Conservation (phyloP, 2,797 vertebrate genomes). For the Cottoperca gobio region DNA sequence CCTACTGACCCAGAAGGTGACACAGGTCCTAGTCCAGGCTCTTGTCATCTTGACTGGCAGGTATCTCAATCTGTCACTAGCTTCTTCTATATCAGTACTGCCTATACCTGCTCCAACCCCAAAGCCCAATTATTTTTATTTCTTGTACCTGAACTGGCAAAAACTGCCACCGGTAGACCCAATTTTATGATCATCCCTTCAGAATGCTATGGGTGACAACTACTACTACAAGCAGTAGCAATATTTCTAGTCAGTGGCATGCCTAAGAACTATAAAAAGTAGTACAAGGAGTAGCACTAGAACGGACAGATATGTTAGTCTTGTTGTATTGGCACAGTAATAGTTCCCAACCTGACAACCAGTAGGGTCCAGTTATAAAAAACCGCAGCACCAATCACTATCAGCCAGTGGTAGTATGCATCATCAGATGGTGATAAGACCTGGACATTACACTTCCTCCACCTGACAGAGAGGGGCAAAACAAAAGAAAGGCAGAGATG, state of each 20-base stretch:
- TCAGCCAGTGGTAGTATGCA: slow-evolving; percentile 92
- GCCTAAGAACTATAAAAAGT: background rate
- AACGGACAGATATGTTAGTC: background rate
- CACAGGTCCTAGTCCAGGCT: no score
- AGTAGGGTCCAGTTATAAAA: slow-evolving; percentile 95
- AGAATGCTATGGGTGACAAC: no score
- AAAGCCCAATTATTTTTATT: no score
- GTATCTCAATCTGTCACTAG: no score
- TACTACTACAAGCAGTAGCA: no score
- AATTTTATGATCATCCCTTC: no score
- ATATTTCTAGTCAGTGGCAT: background rate
- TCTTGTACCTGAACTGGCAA: no score
- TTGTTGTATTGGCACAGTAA: background rate
- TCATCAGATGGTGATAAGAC: slow-evolving; percentile 92
- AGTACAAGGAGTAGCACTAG: background rate
- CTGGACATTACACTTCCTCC: slow-evolving; percentile 84
- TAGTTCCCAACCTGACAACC: slow-evolving; percentile 87
- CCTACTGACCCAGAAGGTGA: no score
- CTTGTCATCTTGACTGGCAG: no score
- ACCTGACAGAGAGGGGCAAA: slow-evolving; percentile 56
- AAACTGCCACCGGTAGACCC: no score
- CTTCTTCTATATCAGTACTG: no score
- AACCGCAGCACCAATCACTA: slow-evolving; percentile 88
- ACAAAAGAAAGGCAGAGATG: background rate
- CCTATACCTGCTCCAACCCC: no score